Conservation (phyloP, 1,140 invertebrate genomes). For the Planococcus citri region DNA sequence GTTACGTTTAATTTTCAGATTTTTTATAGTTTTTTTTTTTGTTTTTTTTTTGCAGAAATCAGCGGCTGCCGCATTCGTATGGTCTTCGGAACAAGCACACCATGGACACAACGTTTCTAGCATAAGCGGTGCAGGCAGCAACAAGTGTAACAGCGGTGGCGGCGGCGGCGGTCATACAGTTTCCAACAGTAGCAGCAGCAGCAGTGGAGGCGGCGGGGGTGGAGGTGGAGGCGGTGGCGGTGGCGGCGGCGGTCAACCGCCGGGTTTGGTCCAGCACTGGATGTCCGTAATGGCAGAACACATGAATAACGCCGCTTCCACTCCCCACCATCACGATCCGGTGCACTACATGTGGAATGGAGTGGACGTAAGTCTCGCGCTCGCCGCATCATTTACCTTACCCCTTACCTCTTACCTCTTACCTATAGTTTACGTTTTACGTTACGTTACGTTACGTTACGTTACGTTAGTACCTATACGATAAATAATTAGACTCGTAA, state of each 20-base stretch:
- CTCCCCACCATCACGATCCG: slow-evolving; percentile 39
- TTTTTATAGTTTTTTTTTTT: too few relatives aligned
- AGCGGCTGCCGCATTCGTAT: slow-evolving; percentile 22
- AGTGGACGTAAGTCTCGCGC: slow-evolving; percentile 38
- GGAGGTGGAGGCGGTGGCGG: slow-evolving; percentile 26
- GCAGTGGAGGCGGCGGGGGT: slow-evolving; percentile 13
- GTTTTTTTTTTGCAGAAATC: slow-evolving; percentile 21
- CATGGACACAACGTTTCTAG: neutral
- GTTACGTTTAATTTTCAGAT: too few relatives aligned
- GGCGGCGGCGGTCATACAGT: neutral
- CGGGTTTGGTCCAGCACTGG: slow-evolving; percentile 48
- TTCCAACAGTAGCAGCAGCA: slow-evolving; percentile 20
- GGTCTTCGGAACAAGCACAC: slow-evolving; percentile 14
- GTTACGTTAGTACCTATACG: too few relatives aligned
- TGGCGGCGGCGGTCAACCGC: slow-evolving; percentile 30
- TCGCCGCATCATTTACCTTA: too few relatives aligned
- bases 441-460: too few relatives aligned
- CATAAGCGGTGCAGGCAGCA: neutral
- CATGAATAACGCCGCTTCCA: slow-evolving; percentile 37
- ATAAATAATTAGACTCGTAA: too few relatives aligned
- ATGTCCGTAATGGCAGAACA: slow-evolving; percentile 53
- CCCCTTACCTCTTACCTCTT: too few relatives aligned
- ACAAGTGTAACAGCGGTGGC: neutral
- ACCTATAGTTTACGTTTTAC: too few relatives aligned
- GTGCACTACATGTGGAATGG: slow-evolving; percentile 45